Percentiles rank a stretch among this genome's conserved stretches.
Conservation (phyloP, 2,888 invertebrate species). For the Nemotelus pantherinus region DNA sequence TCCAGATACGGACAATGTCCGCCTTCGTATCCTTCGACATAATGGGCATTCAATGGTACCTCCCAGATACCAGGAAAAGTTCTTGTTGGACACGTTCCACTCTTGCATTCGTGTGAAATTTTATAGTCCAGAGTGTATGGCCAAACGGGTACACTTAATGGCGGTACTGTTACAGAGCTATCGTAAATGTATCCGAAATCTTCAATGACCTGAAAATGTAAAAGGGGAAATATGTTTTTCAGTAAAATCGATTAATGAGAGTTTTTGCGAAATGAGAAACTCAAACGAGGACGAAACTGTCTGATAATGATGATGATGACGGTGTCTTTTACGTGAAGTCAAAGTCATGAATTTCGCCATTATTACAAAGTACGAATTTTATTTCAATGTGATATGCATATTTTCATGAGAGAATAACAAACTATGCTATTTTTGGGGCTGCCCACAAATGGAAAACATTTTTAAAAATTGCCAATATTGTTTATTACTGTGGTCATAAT, state of each 20-base stretch:
- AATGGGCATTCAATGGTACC: constrained; percentile 89
- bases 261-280: neutral
- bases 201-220: constrained; percentile 76
- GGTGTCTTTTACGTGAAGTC: no score
- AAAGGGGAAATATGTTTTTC: constrained; percentile 1
- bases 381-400: no score
- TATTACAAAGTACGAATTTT: no score
- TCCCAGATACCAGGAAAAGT: constrained; percentile 95
- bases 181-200: constrained; percentile 94
- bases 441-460: no score
- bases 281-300: neutral
- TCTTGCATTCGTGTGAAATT: constrained; percentile 92
- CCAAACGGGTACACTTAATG: constrained; percentile 84
- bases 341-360: no score
- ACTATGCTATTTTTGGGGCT: no score
- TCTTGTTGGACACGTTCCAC: constrained; percentile 89
- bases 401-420: no score
- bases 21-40: constrained; percentile 87
- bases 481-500: no score
- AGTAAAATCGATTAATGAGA: neutral
- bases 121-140: constrained; percentile 94
- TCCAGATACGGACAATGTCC: constrained; percentile 93
- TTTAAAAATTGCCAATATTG: no score
- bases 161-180: constrained; percentile 89
- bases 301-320: neutral